A percentile compares a stretch with the other conserved stretches of the same genome.
phyloP scores from a whole-genome alignment of 2,797 vertebrate genomes.

The Eutrigla gurnardus region DNA sequence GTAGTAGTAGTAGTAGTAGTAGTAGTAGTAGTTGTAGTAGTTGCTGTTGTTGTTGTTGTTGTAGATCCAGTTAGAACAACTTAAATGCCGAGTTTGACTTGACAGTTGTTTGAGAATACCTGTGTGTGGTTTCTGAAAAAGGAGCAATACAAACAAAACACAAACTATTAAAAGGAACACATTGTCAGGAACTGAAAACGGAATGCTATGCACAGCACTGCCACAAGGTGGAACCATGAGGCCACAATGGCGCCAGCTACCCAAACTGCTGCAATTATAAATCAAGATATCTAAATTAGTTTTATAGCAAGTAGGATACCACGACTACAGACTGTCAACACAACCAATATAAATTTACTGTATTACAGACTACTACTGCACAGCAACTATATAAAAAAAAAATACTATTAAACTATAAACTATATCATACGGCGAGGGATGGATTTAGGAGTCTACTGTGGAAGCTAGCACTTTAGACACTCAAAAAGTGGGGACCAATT shows the following conservation, averaged over 20 bases:
- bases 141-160: neutral
- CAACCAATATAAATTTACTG: neutral
- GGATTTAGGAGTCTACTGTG: neutral
- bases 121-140: neutral
- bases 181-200: neutral
- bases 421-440: too few species aligned
- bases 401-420: too few species aligned
- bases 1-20: neutral
- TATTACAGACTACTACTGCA: neutral
- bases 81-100: neutral
- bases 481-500: neutral
- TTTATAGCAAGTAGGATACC: neutral
- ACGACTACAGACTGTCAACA: neutral
- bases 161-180: neutral
- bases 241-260: neutral
- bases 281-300: neutral
- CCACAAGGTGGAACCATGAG: conserved; percentile 4
- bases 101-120: neutral
- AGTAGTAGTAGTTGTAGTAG: neutral
- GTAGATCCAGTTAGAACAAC: neutral
- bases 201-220: neutral
- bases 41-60: too few species aligned
- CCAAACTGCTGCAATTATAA: neutral
- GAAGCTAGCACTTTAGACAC: neutral
- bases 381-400: too few species aligned